A percentile compares a stretch with the other conserved stretches of the same genome.
Evolutionary conservation across 2,888 invertebrate genomes (phyloP).

Genomic region (Notodonta ziczac): DNA sequence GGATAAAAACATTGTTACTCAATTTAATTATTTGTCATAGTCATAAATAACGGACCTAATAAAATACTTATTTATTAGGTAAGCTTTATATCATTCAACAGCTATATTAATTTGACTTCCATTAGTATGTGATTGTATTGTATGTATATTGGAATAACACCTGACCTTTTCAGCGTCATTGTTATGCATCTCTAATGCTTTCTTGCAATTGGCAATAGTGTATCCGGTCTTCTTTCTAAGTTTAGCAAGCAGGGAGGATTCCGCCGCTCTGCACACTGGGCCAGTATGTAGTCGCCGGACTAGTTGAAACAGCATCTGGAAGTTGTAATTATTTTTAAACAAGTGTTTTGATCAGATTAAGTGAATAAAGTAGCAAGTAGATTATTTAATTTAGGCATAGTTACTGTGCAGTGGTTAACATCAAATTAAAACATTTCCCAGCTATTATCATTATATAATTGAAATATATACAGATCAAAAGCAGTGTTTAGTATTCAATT

Average conservation of each 20-base stretch:
- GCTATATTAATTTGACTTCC: too few relatives aligned
- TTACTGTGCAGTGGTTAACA: slow-evolving; percentile 3
- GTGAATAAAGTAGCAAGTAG: too few relatives aligned
- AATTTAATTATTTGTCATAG: too few relatives aligned
- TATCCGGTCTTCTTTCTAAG: slow-evolving; percentile 98
- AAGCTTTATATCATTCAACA: too few relatives aligned
- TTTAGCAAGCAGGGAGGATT: slow-evolving; percentile 91
- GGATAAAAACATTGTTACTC: too few relatives aligned
- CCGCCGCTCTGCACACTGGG: slow-evolving; percentile 80
- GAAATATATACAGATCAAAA: slow-evolving; percentile 5
- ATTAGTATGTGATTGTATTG: background rate
- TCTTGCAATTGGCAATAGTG: slow-evolving; percentile 97
- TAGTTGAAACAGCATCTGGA: slow-evolving; percentile 86
- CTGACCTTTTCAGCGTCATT: slow-evolving; percentile 92
- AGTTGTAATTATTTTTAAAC: slow-evolving; percentile 28
- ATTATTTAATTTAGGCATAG: slow-evolving; percentile 5
- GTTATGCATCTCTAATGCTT: slow-evolving; percentile 95
- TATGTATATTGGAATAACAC: background rate
- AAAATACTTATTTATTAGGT: too few relatives aligned
- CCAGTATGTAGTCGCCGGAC: slow-evolving; percentile 85
- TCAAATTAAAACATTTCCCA: background rate
- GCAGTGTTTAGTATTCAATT: slow-evolving; percentile 14
- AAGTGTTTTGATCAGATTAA: too few relatives aligned
- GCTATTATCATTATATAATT: slow-evolving; percentile 8
- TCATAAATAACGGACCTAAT: too few relatives aligned